Base-by-base conservation (phyloP, 2,797 vertebrate species). In the Lophotriccus pileatus region DNA sequence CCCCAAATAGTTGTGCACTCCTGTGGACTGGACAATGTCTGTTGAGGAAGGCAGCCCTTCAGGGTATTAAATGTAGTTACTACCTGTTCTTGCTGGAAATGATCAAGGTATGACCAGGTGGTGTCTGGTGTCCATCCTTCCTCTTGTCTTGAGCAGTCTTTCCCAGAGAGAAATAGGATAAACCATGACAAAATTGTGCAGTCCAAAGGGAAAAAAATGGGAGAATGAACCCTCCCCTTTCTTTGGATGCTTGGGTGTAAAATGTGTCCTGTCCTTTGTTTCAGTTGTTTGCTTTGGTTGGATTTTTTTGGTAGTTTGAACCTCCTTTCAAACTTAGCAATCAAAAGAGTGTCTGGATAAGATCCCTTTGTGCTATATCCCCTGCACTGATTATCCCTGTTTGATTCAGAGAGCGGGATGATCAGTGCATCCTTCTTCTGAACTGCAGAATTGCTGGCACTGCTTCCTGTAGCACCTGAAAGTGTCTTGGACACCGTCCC, bases 401-500 rank as follows among this genome's bases (percentile, higher is more conserved):
- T 63, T 64, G 60, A 83, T 73, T 85, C 27, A 12, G 34, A 58
- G 32, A 3, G 13, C 34, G 5, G 3, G 22, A 47, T 47, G 46
- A 47, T 47, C 46, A 24, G 22, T 47, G 46, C 46, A 47, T 24
- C 46, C 9, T 17, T 34, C 21, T 52, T 28, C 25, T 1, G 25
- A 90, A 58, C 7, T 12, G 46, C 43, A 34, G 80, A 84, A 43
- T 39, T 46, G 28, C 60, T 90, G 83, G 52, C 70, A 28, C 19
- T 53, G 59, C 28, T 84, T 60, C 56, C 64, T 81, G 47, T 44
- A 80, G 70, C 88, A 93, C 82, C 87, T 80, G 62, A 59, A 83
- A 83, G 56, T 14, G 36, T 41, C 79, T 85, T 93, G 92, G 90
- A 76, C 20, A 19, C 28, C 39, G 12, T 87, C 73, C 67, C 96